Evolutionary conservation across 1,140 invertebrate species (phyloP).

Genomic region (Belonocnema kinseyi): DNA sequence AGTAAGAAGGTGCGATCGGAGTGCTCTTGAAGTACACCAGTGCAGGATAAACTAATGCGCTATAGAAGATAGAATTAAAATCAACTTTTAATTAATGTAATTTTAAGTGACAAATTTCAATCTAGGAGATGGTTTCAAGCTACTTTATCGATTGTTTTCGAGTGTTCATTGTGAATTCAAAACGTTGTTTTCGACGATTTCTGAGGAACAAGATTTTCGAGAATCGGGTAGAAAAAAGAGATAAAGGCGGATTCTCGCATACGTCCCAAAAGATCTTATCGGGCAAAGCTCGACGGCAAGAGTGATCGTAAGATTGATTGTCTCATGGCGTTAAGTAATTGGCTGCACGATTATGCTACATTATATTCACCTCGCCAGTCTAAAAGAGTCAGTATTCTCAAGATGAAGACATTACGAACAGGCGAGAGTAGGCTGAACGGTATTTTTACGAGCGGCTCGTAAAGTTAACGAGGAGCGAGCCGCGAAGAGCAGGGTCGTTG

Average conservation of each 20-base stretch:
- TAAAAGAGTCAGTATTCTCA: slow-evolving; percentile 63
- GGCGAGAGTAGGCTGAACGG: slow-evolving; percentile 68
- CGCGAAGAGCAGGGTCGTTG: slow-evolving; percentile 29
- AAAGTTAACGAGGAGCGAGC: slow-evolving; percentile 75
- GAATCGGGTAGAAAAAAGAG: slow-evolving; percentile 1
- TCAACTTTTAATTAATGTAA: too few relatives aligned
- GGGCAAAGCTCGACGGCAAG: slow-evolving; percentile 46
- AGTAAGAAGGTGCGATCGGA: too few relatives aligned
- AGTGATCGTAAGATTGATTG: slow-evolving; percentile 66
- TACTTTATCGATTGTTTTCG: slow-evolving; percentile 1
- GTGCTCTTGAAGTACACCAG: too few relatives aligned
- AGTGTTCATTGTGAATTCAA: slow-evolving; percentile 9
- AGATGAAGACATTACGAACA: slow-evolving; percentile 74
- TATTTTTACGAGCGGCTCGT: slow-evolving; percentile 76
- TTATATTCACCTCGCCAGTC: slow-evolving; percentile 69
- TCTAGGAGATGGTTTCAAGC: neutral
- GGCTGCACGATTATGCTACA: slow-evolving; percentile 71
- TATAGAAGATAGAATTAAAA: too few relatives aligned
- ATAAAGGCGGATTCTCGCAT: slow-evolving; percentile 20
- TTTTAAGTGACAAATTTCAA: slow-evolving; percentile 9
- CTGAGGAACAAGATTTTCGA: slow-evolving; percentile 7
- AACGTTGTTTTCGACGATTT: slow-evolving; percentile 24
- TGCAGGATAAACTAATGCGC: too few relatives aligned
- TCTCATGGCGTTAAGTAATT: slow-evolving; percentile 72
- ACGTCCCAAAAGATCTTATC: slow-evolving; percentile 46